Conservation (phyloP, 2,888 invertebrate species). For the Amphiduros pacificus region DNA sequence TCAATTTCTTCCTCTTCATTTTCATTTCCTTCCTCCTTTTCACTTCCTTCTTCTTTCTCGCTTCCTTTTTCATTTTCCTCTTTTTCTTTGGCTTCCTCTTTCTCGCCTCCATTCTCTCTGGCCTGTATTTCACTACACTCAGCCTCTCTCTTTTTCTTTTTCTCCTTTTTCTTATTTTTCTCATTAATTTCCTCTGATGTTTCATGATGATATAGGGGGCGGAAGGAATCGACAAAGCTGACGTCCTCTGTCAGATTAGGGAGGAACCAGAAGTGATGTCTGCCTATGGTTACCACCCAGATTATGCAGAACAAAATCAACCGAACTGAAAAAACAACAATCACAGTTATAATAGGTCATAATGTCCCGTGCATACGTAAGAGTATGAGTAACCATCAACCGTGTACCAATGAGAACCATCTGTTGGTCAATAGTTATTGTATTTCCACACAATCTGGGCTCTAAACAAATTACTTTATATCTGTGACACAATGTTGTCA, state of each 20-base stretch:
- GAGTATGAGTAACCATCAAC: too few species aligned
- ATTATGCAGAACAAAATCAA: constrained; percentile 88
- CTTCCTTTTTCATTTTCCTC: constrained; percentile 23
- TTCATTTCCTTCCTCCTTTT: constrained; percentile 21
- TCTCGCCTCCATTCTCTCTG: too few species aligned
- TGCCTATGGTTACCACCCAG: constrained; percentile 84
- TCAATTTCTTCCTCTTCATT: constrained; percentile 26
- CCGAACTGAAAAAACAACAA: constrained; percentile 66
- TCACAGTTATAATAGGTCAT: too few species aligned
- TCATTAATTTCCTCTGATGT: constrained; percentile 22
- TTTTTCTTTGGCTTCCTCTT: too few species aligned
- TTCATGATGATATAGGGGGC: constrained; percentile 79
- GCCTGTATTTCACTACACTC: not conserved
- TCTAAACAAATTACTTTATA: too few species aligned
- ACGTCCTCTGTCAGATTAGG: constrained; percentile 99
- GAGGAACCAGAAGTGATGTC: constrained; percentile 94
- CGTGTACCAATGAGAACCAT: too few species aligned
- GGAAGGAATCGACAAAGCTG: constrained; percentile 97
- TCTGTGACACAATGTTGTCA: too few species aligned
- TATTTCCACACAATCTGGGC: too few species aligned
- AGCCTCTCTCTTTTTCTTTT: not conserved
- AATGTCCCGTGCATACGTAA: too few species aligned
- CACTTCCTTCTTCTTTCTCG: constrained; percentile 8
- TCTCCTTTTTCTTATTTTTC: constrained; percentile 21
- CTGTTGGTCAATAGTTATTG: too few species aligned